These are phyloP conservation scores for Drosophila cardini DNA, from an alignment of 1,140 invertebrate genomes.

Conservation along the genomic window DNA sequence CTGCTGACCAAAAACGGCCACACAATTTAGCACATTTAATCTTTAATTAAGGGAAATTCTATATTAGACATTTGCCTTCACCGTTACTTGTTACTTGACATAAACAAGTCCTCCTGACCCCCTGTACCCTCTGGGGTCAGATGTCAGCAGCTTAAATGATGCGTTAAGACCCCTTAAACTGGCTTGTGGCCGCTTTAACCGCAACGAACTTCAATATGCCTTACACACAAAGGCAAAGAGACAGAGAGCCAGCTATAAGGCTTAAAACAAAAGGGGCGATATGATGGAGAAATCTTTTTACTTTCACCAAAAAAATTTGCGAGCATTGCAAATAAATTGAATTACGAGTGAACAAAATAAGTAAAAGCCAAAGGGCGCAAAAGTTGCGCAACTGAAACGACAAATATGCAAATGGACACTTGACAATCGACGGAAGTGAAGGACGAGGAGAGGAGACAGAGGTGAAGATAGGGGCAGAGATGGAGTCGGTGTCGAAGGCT, in stretches of 20 bases:
- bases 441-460: background rate
- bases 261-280: constrained; percentile 43
- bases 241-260: constrained; percentile 3
- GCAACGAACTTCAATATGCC: constrained; percentile 31
- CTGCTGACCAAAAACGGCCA: constrained; percentile 36
- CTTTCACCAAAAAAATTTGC: constrained; percentile 26
- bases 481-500: background rate
- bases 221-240: constrained; percentile 30
- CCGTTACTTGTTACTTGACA: background rate
- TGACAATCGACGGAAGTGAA: constrained; percentile 39
- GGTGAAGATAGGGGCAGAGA: too few relatives aligned
- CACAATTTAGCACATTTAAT: constrained; percentile 75
- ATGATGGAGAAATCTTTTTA: constrained; percentile 42
- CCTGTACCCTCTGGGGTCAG: constrained; percentile 15
- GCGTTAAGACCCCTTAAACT: constrained; percentile 74
- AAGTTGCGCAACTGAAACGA: constrained; percentile 47
- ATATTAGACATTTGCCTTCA: constrained; percentile 28
- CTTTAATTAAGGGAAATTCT: constrained; percentile 69
- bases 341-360: constrained; percentile 42
- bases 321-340: constrained; percentile 56
- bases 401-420: constrained; percentile 62
- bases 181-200: constrained; percentile 60
- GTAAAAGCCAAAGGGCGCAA: constrained; percentile 34
- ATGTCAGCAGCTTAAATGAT: constrained; percentile 72
- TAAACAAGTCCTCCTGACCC: background rate